A percentile compares a stretch with the other conserved stretches of the same genome.
Evolutionary conservation across 2,888 invertebrate species (phyloP).

Genomic region (Fragum fragum): DNA sequence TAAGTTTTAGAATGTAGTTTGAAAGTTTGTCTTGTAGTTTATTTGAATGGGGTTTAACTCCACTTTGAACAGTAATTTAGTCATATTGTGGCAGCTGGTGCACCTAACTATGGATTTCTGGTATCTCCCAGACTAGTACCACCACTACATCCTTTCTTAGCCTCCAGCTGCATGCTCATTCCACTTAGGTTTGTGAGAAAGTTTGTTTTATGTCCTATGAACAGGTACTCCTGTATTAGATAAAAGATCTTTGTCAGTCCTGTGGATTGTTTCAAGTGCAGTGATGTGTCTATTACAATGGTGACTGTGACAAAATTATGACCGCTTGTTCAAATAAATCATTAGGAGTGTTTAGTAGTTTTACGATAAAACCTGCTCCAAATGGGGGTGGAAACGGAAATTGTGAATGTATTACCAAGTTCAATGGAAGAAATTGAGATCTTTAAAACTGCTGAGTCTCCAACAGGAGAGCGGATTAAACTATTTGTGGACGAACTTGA

Average conservation of each 20-base stretch:
- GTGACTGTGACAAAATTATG: constrained; percentile 29
- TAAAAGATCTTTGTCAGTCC: background rate
- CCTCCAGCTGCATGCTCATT: no score
- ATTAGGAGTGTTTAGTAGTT: constrained; percentile 17
- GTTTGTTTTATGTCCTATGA: no score
- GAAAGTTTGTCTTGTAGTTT: no score
- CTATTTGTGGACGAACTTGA: constrained; percentile 66
- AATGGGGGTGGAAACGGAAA: constrained; percentile 63
- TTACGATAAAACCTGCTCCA: constrained; percentile 24
- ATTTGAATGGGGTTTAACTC: no score
- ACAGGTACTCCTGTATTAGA: no score
- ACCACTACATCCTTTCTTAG: no score
- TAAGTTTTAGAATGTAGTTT: no score
- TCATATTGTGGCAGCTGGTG: no score
- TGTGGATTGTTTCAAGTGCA: background rate
- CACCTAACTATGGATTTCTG: no score
- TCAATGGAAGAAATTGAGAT: constrained; percentile 77
- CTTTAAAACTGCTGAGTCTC: constrained; percentile 64
- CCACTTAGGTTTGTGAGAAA: no score
- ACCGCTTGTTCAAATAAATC: constrained; percentile 2
- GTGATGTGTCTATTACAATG: constrained; percentile 8
- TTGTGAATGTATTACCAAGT: constrained; percentile 46
- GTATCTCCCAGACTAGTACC: no score
- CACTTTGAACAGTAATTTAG: no score
- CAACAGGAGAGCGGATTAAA: constrained; percentile 68